Conservation (phyloP, 2,113 vertebrate genomes). For the Ranitomeya variabilis region DNA sequence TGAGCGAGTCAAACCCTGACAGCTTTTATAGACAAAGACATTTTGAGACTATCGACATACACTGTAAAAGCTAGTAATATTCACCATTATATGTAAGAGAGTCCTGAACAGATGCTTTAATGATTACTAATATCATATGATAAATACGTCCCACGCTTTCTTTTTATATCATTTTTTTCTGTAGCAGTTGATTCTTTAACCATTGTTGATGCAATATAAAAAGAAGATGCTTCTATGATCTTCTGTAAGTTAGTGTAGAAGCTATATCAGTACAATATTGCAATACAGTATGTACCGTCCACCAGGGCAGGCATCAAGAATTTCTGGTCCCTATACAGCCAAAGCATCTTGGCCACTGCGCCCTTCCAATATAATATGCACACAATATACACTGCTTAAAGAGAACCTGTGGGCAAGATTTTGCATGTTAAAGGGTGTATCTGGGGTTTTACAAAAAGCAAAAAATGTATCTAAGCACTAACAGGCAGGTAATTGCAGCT, state of each 20-base stretch:
- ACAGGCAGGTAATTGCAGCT: too few species aligned
- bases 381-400: too few species aligned
- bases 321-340: too few species aligned
- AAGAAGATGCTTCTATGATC: background rate
- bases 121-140: constrained; percentile 30
- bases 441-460: too few species aligned
- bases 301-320: too few species aligned
- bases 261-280: background rate
- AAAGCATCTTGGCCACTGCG: too few species aligned
- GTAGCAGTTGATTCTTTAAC: background rate
- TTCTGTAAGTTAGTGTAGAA: background rate
- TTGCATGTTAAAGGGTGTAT: too few species aligned
- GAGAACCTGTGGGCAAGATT: too few species aligned
- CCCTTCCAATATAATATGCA: too few species aligned
- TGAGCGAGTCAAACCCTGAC: too few species aligned
- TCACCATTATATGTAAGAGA: background rate
- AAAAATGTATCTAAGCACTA: too few species aligned
- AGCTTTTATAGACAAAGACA: background rate
- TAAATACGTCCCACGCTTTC: constrained; percentile 4
- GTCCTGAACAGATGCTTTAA: constrained; percentile 21
- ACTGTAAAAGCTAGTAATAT: background rate
- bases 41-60: background rate
- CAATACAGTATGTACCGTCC: too few species aligned
- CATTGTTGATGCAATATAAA: background rate
- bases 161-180: background rate